These are phyloP conservation scores for Apis laboriosa DNA, from an alignment of 1,140 invertebrate genomes.

Conservation along the genomic window DNA sequence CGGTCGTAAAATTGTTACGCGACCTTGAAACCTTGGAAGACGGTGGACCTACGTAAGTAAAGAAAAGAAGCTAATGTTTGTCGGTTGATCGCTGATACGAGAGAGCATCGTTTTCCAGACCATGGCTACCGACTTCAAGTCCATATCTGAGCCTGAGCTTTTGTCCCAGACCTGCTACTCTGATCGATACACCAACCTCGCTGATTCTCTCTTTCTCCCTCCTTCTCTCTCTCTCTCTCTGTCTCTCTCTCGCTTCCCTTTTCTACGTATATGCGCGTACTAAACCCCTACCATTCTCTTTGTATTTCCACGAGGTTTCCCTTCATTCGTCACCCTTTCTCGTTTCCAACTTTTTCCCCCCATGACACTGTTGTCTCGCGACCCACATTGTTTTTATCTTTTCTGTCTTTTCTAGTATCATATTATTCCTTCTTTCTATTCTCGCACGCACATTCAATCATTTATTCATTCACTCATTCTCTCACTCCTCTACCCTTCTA, in stretches of 20 bases:
- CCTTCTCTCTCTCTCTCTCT: not conserved
- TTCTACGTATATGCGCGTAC: not conserved
- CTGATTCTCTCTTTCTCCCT: not conserved
- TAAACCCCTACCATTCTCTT: not conserved
- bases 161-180: constrained; percentile 11
- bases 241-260: not conserved
- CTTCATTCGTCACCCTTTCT: not conserved
- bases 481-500: too few relatives aligned
- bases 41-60: constrained; percentile 44
- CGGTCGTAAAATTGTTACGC: not conserved
- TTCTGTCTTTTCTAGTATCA: not conserved
- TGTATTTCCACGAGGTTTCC: constrained; percentile 1
- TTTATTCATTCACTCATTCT: not conserved
- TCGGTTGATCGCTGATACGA: not conserved
- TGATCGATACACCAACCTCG: constrained; percentile 30
- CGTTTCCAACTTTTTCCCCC: not conserved
- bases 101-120: not conserved
- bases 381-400: not conserved
- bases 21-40: not conserved
- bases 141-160: not conserved
- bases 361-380: not conserved
- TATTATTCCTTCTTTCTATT: not conserved
- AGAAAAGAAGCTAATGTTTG: not conserved
- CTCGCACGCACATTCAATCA: too few relatives aligned
- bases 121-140: constrained; percentile 11